Evolutionary conservation across 2,888 invertebrate genomes (phyloP), one percentile per base, ranked within the genome.

Genomic region (Clitarchus hookeri): DNA sequence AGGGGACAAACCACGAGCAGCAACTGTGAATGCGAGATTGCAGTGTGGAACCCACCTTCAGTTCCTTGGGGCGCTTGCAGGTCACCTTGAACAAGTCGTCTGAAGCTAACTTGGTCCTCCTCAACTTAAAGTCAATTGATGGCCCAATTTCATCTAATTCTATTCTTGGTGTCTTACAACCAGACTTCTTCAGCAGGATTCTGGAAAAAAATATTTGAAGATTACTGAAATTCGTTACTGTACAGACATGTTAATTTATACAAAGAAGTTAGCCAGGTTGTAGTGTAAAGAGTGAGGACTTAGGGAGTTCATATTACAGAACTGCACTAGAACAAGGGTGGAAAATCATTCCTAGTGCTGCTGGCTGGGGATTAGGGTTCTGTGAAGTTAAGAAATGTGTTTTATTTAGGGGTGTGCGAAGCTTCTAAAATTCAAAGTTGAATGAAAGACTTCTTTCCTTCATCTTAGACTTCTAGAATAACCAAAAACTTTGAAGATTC

Each of bases 81-180:
- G 98, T 95, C 90, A 95, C 94, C 90, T 97, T 97, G 92, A 95
- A 96, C 23, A 99, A 93, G 91, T 98, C 97, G 88, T 97, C 96
- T 0, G 98, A 96, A 0, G 98, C 98, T 85, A 99, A 93, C 91
- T 96, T 97, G 0, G 95, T 96, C 89, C 99, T 94, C 88, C 98
- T 94, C 23, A 99, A 91, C 86, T 94, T 94, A 89, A 99, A 95
- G 91, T 99, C 97, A 88, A 98, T 94, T 36, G 96, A 95, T 27
- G 99, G 99, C 36, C 99, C 98, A 90, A 98, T 98, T 93, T 98
- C 98, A 91, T 95, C 95, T 84, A 99, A 92, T 92, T 99, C 99
- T 88, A 98, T 95, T 88, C 98, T 94, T 0, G 99, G 99, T 85
- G 95, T 96, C 89, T 95, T 94, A 88, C 95, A 94, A 0, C 98